Evolutionary conservation across 2,113 vertebrate genomes (phyloP).

Genomic region (Pitta sordida): DNA sequence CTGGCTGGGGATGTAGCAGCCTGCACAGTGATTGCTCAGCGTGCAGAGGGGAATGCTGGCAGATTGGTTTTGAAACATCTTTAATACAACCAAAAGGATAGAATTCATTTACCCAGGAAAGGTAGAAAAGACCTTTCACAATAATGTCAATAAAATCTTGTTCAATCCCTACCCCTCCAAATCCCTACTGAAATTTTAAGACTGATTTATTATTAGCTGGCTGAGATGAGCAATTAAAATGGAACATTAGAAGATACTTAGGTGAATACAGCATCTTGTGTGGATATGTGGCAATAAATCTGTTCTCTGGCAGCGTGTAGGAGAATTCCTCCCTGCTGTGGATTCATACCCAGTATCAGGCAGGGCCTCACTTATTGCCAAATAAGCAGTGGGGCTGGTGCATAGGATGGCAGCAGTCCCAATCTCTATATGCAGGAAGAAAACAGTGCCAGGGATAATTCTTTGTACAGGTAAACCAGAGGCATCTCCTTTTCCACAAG

Average conservation of each 20-base stretch:
- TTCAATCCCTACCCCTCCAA: not conserved
- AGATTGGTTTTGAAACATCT: not conserved
- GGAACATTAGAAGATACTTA: not conserved
- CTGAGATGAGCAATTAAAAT: not conserved
- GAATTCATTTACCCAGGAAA: not conserved
- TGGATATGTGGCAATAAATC: constrained; percentile 22
- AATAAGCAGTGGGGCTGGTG: constrained; percentile 43
- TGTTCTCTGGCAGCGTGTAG: constrained; percentile 44
- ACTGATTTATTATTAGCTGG: not conserved
- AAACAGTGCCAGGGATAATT: not conserved
- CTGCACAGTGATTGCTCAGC: not conserved
- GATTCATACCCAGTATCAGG: constrained; percentile 3
- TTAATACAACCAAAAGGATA: not conserved
- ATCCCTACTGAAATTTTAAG: not conserved
- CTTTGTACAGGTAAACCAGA: constrained; percentile 1
- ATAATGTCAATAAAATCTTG: not conserved
- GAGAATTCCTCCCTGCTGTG: constrained; percentile 48
- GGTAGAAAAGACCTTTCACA: not conserved
- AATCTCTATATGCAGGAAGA: not conserved
- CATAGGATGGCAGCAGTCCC: constrained; percentile 62
- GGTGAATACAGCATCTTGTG: not conserved
- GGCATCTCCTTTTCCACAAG: not conserved
- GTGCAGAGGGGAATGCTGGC: not conserved
- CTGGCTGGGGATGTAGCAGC: constrained; percentile 25
- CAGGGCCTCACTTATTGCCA: constrained; percentile 28